Base-by-base conservation (phyloP, 2,888 invertebrate genomes). In the Capitulum mitella region DNA sequence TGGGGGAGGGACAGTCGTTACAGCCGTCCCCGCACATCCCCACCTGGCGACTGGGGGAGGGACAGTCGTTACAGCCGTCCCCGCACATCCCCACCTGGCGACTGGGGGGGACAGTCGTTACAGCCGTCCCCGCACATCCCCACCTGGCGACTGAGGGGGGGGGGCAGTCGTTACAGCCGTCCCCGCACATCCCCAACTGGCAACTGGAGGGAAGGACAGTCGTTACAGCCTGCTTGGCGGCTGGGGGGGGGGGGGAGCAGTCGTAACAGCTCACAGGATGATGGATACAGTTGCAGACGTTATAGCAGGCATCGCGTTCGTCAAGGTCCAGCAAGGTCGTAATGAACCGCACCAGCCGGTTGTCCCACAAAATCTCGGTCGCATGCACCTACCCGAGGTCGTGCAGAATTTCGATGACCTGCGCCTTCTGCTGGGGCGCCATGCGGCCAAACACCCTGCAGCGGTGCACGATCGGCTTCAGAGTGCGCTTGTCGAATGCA, bases 321-420 rank as follows among this genome's bases (percentile, higher is more conserved):
- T n/a, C n/a, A n/a, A n/a, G n/a, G n/a, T n/a, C n/a, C n/a, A n/a
- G n/a, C n/a, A n/a, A n/a, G n/a, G n/a, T n/a, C n/a, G n/a, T n/a
- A n/a, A n/a, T n/a, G n/a, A n/a, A n/a, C n/a, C n/a, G n/a, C n/a
- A n/a, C n/a, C n/a, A n/a, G n/a, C n/a, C n/a, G n/a, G n/a, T n/a
- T n/a, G n/a, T n/a, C n/a, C n/a, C n/a, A n/a, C n/a, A n/a, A n/a
- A n/a, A n/a, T n/a, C n/a, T n/a, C n/a, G n/a, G n/a, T n/a, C n/a
- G 29, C 29, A 22, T 26, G 77, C 43, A 48, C 76, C 32, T 81
- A 81, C 79, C 80, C 78, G 77, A 91, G 88, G 82, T 88, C 90
- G 87, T 94, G 92, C 77, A 93, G 86, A 34, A 89, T 88, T 70
- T 90, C 88, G 14, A 94, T 89, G 78, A 94, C 86, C 84, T 92